Conservation (phyloP, 2,113 vertebrate species). For the Craseonycteris thonglongyai region DNA sequence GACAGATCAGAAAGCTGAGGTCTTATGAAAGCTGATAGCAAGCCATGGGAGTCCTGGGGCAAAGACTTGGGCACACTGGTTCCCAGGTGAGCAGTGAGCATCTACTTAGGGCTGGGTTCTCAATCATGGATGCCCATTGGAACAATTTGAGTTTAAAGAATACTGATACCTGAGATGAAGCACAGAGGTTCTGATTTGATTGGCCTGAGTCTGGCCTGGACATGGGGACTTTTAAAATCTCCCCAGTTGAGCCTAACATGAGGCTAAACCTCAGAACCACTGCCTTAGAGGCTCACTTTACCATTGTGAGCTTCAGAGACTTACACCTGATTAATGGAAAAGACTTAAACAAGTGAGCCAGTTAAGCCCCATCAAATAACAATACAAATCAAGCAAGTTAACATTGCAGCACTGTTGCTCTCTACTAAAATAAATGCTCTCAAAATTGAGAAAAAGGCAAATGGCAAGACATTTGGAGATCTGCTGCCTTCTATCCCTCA, state of each 20-base stretch:
- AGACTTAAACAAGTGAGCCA: neutral
- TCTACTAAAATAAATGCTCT: neutral
- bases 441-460: constrained; percentile 2
- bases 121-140: neutral
- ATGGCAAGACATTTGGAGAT: neutral
- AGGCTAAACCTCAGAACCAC: neutral
- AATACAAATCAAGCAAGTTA: constrained; percentile 4
- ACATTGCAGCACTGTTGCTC: neutral
- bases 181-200: neutral
- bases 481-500: neutral
- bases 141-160: neutral
- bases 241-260: neutral
- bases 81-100: neutral
- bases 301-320: neutral
- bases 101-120: neutral
- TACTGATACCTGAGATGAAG: neutral
- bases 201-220: neutral
- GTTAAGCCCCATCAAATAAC: neutral
- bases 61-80: neutral
- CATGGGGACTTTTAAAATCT: neutral
- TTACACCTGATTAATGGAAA: neutral
- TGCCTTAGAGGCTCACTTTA: neutral
- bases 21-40: neutral
- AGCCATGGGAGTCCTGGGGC: neutral
- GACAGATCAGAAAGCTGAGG: neutral